These are phyloP conservation scores for Petrocephalus microphthalmus DNA, from an alignment of 2,113 vertebrate genomes.

Conservation along the genomic window DNA sequence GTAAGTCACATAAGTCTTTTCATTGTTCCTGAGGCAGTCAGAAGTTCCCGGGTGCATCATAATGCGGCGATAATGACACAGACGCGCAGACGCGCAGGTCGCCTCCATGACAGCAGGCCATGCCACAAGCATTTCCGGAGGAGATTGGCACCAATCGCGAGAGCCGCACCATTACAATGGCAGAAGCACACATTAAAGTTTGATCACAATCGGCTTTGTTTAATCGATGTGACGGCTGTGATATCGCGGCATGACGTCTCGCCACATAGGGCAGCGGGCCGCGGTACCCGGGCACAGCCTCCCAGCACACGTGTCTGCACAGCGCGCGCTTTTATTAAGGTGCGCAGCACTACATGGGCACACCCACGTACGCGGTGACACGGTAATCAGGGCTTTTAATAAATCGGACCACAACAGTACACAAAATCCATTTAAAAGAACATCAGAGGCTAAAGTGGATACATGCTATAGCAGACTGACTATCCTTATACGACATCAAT, in stretches of 20 bases:
- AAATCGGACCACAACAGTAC: constrained; percentile 40
- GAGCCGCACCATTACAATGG: constrained; percentile 71
- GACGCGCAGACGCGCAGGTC: constrained; percentile 60
- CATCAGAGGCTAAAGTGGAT: not conserved
- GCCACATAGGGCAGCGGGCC: constrained; percentile 35
- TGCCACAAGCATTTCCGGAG: not conserved
- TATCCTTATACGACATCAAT: not conserved
- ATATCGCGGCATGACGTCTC: constrained; percentile 57
- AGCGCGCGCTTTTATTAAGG: not conserved
- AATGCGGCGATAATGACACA: constrained; percentile 38
- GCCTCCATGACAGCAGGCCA: constrained; percentile 36
- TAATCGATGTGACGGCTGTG: constrained; percentile 85
- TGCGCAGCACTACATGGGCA: not conserved
- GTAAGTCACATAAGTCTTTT: constrained; percentile 25
- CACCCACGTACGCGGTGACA: not conserved
- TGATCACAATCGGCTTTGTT: constrained; percentile 85
- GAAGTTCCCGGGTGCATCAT: constrained; percentile 62
- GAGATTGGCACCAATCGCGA: constrained; percentile 74
- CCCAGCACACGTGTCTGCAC: not conserved
- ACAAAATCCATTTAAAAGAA: not conserved
- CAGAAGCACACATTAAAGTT: constrained; percentile 80
- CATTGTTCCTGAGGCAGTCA: constrained; percentile 58
- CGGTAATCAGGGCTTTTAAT: constrained; percentile 66
- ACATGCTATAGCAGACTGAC: not conserved
- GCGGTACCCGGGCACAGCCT: constrained; percentile 48